These are phyloP conservation scores for Chinchilla lanigera DNA, from an alignment of 2,113 vertebrate genomes.

Conservation along the genomic window DNA sequence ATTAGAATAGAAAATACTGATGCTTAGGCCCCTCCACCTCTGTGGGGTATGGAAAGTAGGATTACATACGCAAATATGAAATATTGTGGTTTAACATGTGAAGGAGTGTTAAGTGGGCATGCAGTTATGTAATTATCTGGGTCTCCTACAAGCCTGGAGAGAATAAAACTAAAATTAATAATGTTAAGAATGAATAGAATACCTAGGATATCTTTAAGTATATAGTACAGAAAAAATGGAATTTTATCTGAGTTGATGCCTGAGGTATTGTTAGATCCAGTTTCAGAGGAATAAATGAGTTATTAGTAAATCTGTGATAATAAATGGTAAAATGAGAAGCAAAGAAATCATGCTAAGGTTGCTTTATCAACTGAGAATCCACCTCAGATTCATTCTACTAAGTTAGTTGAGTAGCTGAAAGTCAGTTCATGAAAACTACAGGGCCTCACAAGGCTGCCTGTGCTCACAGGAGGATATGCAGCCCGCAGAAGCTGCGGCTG, in stretches of 20 bases:
- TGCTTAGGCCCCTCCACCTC: not conserved
- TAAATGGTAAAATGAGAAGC: not conserved
- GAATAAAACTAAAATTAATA: not conserved
- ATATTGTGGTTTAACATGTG: not conserved
- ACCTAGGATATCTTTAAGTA: not conserved
- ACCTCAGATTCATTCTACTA: not conserved
- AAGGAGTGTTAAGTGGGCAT: not conserved
- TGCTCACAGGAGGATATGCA: not conserved
- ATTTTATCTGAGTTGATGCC: not conserved
- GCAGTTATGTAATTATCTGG: not conserved
- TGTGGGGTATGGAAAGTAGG: not conserved
- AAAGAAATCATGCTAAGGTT: not conserved
- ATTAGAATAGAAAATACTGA: not conserved
- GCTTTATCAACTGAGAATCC: not conserved
- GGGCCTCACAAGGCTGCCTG: not conserved
- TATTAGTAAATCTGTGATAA: not conserved
- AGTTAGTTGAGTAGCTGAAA: not conserved
- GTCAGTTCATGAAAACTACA: not conserved
- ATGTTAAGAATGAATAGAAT: not conserved
- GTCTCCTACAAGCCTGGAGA: not conserved
- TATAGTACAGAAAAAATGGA: not conserved
- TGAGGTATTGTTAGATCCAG: not conserved
- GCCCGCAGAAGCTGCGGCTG: too few species aligned
- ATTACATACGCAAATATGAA: not conserved
- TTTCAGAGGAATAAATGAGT: not conserved